Conservation (phyloP, 2,888 invertebrate genomes). For the Scaptomyza parva region DNA sequence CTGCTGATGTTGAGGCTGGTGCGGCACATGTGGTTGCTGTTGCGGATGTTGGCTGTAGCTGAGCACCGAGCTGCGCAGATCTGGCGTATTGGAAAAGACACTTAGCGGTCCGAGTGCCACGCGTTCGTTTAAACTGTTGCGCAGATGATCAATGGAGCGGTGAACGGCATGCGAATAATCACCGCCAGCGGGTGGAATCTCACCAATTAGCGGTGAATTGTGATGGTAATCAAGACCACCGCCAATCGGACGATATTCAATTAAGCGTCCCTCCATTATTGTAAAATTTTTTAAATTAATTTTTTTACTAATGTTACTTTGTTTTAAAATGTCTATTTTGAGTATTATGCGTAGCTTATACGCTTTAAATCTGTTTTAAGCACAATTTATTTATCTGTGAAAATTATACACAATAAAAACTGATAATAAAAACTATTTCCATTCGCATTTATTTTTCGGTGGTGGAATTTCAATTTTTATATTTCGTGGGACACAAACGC, state of each 20-base stretch:
- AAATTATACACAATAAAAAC: not conserved
- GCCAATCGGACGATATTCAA: constrained; percentile 87
- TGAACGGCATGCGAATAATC: constrained; percentile 89
- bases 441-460: not conserved
- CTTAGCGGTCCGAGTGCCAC: constrained; percentile 86
- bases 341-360: constrained; percentile 3
- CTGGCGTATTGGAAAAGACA: constrained; percentile 84
- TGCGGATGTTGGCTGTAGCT: constrained; percentile 83
- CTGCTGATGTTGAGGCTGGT: constrained; percentile 76
- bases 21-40: constrained; percentile 85
- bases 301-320: not conserved
- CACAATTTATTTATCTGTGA: constrained; percentile 8
- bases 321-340: constrained; percentile 9
- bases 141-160: constrained; percentile 88
- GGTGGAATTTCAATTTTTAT: not conserved
- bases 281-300: not conserved
- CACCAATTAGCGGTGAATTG: constrained; percentile 88
- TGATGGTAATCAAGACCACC: constrained; percentile 89
- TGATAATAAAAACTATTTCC: not conserved
- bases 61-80: constrained; percentile 82
- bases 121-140: constrained; percentile 87
- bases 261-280: constrained; percentile 86
- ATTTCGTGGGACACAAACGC: not conserved
- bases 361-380: not conserved
- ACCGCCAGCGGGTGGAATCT: constrained; percentile 86